Evolutionary conservation across 2,888 invertebrate species (phyloP).

Genomic region (Machimus rusticus): DNA sequence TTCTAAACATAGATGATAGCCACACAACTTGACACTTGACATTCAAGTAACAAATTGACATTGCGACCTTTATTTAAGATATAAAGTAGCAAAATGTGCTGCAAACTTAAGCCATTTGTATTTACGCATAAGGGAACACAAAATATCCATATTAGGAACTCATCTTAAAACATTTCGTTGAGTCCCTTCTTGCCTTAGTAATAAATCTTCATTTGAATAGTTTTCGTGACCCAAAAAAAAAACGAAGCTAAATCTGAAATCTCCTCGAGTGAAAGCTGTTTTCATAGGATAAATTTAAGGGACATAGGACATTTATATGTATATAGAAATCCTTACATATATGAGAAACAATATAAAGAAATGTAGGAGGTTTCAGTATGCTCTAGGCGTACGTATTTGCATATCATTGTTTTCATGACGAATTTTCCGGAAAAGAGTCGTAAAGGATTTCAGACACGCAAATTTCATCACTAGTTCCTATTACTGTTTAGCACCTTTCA

Average conservation of each 20-base stretch:
- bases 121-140: not conserved
- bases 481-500: not conserved
- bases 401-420: not conserved
- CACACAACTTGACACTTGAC: not conserved
- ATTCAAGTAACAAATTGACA: not conserved
- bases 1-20: not conserved
- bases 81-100: not conserved
- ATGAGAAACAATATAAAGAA: not conserved
- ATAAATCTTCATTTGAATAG: not conserved
- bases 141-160: not conserved
- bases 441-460: conserved; percentile 3
- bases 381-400: not conserved
- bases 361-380: not conserved
- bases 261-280: not conserved
- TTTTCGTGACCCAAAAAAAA: not conserved
- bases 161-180: not conserved
- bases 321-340: not conserved
- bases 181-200: not conserved
- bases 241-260: not conserved
- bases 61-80: not conserved
- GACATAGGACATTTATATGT: not conserved
- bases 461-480: not conserved
- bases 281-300: not conserved
- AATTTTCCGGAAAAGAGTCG: not conserved
- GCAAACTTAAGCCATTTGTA: not conserved